Conservation (phyloP, 2,113 vertebrate genomes). For the Pitta sordida region DNA sequence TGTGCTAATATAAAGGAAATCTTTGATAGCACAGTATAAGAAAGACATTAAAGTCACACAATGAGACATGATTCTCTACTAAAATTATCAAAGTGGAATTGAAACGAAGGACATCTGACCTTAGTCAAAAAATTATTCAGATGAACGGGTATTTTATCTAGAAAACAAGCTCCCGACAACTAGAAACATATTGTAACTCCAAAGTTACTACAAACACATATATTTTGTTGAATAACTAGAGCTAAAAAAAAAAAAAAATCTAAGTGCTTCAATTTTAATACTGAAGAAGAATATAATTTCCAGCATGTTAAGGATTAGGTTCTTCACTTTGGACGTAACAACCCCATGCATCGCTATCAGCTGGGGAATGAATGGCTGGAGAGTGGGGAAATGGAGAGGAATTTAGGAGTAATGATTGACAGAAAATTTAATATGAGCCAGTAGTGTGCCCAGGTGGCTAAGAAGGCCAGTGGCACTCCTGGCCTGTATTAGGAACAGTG, state of each 20-base stretch:
- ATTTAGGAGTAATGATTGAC: no score
- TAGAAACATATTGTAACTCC: not conserved
- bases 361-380: no score
- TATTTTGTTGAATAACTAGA: not conserved
- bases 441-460: no score
- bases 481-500: no score
- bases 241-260: not conserved
- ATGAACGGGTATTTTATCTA: not conserved
- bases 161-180: not conserved
- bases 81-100: not conserved
- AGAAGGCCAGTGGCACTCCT: no score
- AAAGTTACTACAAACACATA: not conserved
- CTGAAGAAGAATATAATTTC: not conserved
- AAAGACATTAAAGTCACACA: not conserved
- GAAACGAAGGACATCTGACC: not conserved
- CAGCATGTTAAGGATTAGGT: not conserved
- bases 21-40: not conserved
- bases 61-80: not conserved
- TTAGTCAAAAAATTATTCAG: not conserved
- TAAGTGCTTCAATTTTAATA: not conserved
- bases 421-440: no score
- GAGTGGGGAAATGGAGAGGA: no score
- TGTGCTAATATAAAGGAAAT: not conserved
- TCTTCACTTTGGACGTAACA: no score
- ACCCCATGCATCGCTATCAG: no score